Evolutionary conservation across 2,888 invertebrate species (phyloP), one percentile per base, ranked within the genome.

Genomic region (Sphinx pinastri): DNA sequence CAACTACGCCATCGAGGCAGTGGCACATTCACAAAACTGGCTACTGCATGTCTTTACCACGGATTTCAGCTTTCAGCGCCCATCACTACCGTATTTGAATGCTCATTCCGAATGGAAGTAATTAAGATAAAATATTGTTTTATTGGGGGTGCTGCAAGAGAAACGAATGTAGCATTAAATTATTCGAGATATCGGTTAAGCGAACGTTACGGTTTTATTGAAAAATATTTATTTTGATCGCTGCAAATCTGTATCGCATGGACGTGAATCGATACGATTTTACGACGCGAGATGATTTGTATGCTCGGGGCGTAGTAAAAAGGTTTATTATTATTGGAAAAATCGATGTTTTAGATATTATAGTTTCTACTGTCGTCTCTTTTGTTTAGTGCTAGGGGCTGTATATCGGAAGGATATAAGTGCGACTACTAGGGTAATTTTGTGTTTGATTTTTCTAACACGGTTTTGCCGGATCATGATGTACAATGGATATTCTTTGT

Each of bases 101-200:
- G 85, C 83, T 81, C 85, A 84, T 84, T 83, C 76, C 80, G 84
- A 79, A 81, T 78, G 77, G 77, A 77, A 81, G 83, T 80, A 84
- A 84, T 85, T 84, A 82, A 79, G 81, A 80, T 83, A 81, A 84
- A 84, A 84, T 85, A 84, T 86, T 79, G 79, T 77, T 77, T 77
- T 80, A 81, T 80, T 80, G 77, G 77, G 70, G 70, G 73, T 66
- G 75, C 74, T 73, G 76, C 52, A 59, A 52, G 58, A 70, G 67
- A 67, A 70, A 38, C 70, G 59, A 58, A 67, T 54, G 54, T 52
- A 52, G 54, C 38, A 70, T 67, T 68, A 14, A 59, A 70, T 68
- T 59, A 67, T 59, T 67, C 38, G 31, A 51, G 57, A 51, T 70
- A 67, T 67, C 58, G 52, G 19, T 47, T 19, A 13, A 60, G 19